These are phyloP conservation scores for Yasuhikotakia modesta DNA, from an alignment of 2,797 vertebrate species.

Conservation along the genomic window DNA sequence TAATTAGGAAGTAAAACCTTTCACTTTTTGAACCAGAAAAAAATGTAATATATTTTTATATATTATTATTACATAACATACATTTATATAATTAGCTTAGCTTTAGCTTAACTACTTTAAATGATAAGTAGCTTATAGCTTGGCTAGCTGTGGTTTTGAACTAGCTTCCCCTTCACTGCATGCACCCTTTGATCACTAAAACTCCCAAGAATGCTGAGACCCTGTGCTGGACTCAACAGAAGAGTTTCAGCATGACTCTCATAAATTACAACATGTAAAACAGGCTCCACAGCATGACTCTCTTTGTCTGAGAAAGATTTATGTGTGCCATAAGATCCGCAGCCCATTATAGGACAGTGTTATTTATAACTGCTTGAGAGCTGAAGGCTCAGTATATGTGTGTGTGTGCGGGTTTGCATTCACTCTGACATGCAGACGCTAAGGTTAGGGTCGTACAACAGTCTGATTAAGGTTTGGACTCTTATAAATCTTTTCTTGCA, in stretches of 20 bases:
- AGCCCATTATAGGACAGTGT: conserved; percentile 28
- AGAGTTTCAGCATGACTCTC: conserved; percentile 9
- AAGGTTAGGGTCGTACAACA: background rate
- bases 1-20: no score
- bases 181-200: conserved; percentile 8
- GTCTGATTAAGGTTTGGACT: conserved; percentile 11
- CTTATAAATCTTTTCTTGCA: conserved; percentile 14
- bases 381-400: background rate
- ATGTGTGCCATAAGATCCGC: conserved; percentile 21
- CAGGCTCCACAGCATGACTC: conserved; percentile 33
- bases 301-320: conserved; percentile 39
- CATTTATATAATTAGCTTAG: no score
- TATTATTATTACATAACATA: no score
- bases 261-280: conserved; percentile 31
- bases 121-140: no score
- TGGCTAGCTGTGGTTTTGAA: background rate
- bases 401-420: conserved; percentile 4
- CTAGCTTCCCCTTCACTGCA: background rate
- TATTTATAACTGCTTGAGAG: conserved; percentile 43
- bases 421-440: background rate
- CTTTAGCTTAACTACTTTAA: no score
- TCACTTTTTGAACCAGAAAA: no score
- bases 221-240: conserved; percentile 20
- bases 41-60: no score
- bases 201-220: background rate